Percentiles rank a stretch among this genome's conserved stretches.
Evolutionary conservation across 1,140 invertebrate species (phyloP).

Genomic region (Drosophila lacertosa): DNA sequence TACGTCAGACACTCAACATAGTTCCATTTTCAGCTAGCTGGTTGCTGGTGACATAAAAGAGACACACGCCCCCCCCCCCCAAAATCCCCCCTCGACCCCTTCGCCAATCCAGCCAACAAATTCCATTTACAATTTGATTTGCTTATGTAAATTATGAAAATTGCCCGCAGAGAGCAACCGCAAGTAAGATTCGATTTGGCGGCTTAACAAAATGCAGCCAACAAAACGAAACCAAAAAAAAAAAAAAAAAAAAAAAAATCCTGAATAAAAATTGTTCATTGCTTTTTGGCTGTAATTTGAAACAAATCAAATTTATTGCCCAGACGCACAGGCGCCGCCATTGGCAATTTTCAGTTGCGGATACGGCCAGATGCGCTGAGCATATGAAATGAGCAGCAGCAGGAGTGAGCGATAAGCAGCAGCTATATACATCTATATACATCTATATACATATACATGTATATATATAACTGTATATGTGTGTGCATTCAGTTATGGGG

Average conservation of each 20-base stretch:
- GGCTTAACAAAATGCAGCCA: constrained; percentile 65
- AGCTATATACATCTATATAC: neutral
- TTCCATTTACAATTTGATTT: constrained; percentile 79
- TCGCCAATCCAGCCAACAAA: constrained; percentile 25
- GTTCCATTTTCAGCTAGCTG: constrained; percentile 50
- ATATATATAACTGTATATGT: neutral
- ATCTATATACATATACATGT: too few species aligned
- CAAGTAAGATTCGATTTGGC: constrained; percentile 75
- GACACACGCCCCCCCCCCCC: neutral
- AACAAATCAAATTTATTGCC: constrained; percentile 82
- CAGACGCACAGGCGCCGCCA: constrained; percentile 74
- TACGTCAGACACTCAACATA: constrained; percentile 75
- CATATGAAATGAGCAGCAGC: constrained; percentile 73
- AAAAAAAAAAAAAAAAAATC: constrained; percentile 17
- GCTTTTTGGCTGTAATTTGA: constrained; percentile 77
- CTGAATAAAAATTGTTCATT: constrained; percentile 60
- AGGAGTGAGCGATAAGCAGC: constrained; percentile 1
- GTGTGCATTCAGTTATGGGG: constrained; percentile 53
- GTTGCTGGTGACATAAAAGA: constrained; percentile 29
- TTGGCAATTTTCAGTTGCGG: constrained; percentile 69
- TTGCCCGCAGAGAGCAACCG: constrained; percentile 74
- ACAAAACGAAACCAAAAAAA: constrained; percentile 8
- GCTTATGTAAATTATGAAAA: constrained; percentile 81
- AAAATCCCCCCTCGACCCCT: neutral
- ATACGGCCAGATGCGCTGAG: constrained; percentile 77